Base-by-base conservation (phyloP, 2,797 vertebrate genomes). In the Darevskia mixta region DNA sequence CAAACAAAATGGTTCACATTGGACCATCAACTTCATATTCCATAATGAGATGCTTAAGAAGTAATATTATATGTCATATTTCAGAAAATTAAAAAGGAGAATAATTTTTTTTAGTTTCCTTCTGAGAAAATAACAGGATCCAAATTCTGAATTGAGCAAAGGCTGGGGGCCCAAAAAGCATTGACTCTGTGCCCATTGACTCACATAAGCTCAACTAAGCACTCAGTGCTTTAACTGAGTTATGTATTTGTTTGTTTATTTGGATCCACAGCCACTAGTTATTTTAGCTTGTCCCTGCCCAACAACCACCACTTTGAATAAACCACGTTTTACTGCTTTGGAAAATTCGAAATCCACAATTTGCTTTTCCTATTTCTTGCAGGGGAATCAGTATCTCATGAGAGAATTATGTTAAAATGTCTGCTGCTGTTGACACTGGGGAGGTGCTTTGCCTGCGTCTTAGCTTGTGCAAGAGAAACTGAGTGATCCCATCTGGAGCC, bases 1-100 rank as follows among this genome's bases (percentile, higher is more conserved):
- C 87, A 86, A 91, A 32, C 23, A 32, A 27, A 92, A 88, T 87
- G 90, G 83, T 61, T 79, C 55, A 76, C 89, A 83, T 73, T 49
- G 41, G 87, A 84, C 89, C 79, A 38, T 45, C 55, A 5, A 49
- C 86, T 67, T 90, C 2, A 4, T 45, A 87, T 84, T 79, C 41
- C 38, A 67, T 49, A 45, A 49, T 79, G 61, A 38, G 61, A 78
- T 49, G 5, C 75, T 45, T 38, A 20, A n/a, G 35, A n/a, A 41
- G 27, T 45, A 6, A 67, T 61, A 27, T 18, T 8, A 9, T 20
- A 8, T 17, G 9, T 13, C 5, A 35, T 20, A 58, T 58, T 73
- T 73, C 5, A 83, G 10, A 55, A 15, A 55, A 45, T 67, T 25
- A 71, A 49, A 71, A 29, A 32, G 3, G 18, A 55, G 64, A 81